phyloP scores from a whole-genome alignment of 2,888 invertebrate species.

The Macaria liturata region DNA sequence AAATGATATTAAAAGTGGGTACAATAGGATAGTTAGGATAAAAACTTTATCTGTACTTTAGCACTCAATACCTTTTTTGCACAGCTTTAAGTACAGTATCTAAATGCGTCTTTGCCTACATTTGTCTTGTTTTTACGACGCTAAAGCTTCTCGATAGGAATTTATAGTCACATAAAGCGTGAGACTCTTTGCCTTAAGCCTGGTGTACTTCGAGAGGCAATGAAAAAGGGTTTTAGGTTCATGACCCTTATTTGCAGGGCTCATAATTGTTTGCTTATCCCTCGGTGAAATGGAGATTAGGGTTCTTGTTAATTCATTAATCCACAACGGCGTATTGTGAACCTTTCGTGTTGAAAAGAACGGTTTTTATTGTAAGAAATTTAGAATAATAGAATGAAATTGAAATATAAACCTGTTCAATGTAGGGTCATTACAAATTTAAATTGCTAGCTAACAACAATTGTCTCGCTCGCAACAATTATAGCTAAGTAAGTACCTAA shows the following conservation, averaged over 20 bases:
- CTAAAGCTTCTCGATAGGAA: conserved; percentile 43
- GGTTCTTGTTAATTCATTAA: conserved; percentile 21
- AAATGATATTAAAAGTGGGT: too few relatives aligned
- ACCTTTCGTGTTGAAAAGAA: conserved; percentile 9
- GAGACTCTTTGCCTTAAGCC: conserved; percentile 30
- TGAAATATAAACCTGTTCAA: too few relatives aligned
- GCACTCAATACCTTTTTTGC: too few relatives aligned
- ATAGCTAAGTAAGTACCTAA: too few relatives aligned
- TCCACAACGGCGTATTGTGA: conserved; percentile 14
- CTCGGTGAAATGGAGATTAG: conserved; percentile 28
- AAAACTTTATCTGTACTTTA: too few relatives aligned
- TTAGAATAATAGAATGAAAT: too few relatives aligned
- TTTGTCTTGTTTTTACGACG: conserved; percentile 46
- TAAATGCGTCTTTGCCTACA: conserved; percentile 30
- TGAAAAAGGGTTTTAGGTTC: conserved; percentile 39
- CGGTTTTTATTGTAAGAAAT: background rate
- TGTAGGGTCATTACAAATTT: too few relatives aligned
- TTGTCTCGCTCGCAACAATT: too few relatives aligned
- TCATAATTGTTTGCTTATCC: conserved; percentile 35
- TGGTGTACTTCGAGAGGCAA: conserved; percentile 34
- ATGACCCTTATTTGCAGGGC: conserved; percentile 36
- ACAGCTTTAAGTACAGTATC: too few relatives aligned
- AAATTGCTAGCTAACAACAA: too few relatives aligned
- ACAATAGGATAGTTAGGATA: too few relatives aligned
- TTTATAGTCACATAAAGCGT: conserved; percentile 45